Evolutionary conservation across 2,888 invertebrate genomes (phyloP), one percentile per base, ranked within the genome.

Genomic region (Caenorhabditis sp.): DNA sequence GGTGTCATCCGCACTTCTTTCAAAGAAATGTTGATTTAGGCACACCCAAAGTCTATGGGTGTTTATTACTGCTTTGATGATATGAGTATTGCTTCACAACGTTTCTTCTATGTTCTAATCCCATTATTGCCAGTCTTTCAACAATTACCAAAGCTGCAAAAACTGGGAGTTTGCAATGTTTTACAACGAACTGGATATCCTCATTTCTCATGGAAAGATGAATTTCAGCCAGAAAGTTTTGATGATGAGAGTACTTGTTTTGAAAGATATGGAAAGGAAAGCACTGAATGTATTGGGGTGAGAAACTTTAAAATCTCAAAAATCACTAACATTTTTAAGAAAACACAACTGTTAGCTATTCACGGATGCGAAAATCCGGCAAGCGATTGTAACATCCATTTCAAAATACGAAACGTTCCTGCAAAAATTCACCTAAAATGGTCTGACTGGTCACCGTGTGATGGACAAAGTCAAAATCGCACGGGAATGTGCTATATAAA

Each of bases 171-270:
- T 10, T 43, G 43, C 17, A 43, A 17, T 43, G 43, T 43, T 10
- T 12, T 3, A 17, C 2, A 10, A 17, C 43, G 43, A 14, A 43
- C 43, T 14, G 31, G 31, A 31, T 43, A 43, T 43, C 43, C 43
- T 10, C 5, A 43, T 43, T 43, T 43, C 14, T 43, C 43, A 43
- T 43, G 61, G 4, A 64, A 64, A 51, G 60, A 55, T 1, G 61
- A 61, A n/a, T 65, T 51, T 26, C 61, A 59, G 19, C 43, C 60
- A 24, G 12, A n/a, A 59, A 58, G 59, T 43, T 68, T 55, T 57
- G 62, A 36, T 62, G 58, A 27, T 8, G 12, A 19, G 31, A 17
- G 31, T 31, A 31, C 55, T 17, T 43, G 43, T 14, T 43, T 17
- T 43, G 43, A 43, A 43, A 10, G 43, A 43, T 43, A 43, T 43